These are phyloP conservation scores for Euplagia quadripunctaria DNA, from an alignment of 2,888 invertebrate genomes.

Conservation along the genomic window DNA sequence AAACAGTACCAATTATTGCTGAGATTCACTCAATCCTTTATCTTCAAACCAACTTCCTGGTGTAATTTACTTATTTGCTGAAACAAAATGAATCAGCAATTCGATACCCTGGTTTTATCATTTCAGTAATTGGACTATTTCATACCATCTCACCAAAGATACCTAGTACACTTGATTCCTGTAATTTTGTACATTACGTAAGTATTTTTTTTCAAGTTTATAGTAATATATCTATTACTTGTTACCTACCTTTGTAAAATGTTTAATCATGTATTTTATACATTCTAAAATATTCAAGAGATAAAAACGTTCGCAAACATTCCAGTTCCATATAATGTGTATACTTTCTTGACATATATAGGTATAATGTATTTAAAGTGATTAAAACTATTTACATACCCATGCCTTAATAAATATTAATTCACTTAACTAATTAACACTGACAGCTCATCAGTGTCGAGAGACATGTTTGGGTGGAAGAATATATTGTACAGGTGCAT, in stretches of 20 bases:
- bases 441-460: too few species aligned
- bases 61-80: not conserved
- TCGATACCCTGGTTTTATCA: not conserved
- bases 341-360: too few species aligned
- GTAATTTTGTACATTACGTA: not conserved
- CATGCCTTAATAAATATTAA: too few species aligned
- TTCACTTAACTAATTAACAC: too few species aligned
- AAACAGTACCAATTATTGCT: slow-evolving; percentile 3
- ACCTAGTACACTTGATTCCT: not conserved
- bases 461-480: too few species aligned
- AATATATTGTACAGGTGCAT: too few species aligned
- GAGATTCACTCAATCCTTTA: not conserved
- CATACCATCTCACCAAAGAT: too few species aligned
- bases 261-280: too few species aligned
- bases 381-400: too few species aligned
- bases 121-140: too few species aligned
- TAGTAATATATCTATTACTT: not conserved
- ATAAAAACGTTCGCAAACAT: not conserved
- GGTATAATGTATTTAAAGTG: too few species aligned
- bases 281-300: not conserved
- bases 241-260: too few species aligned
- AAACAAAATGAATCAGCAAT: not conserved
- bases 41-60: not conserved
- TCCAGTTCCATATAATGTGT: not conserved
- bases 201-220: not conserved